A percentile compares a stretch with the other conserved stretches of the same genome.
Conservation (phyloP, 2,797 vertebrate species). For the Ceyx erithaca region DNA sequence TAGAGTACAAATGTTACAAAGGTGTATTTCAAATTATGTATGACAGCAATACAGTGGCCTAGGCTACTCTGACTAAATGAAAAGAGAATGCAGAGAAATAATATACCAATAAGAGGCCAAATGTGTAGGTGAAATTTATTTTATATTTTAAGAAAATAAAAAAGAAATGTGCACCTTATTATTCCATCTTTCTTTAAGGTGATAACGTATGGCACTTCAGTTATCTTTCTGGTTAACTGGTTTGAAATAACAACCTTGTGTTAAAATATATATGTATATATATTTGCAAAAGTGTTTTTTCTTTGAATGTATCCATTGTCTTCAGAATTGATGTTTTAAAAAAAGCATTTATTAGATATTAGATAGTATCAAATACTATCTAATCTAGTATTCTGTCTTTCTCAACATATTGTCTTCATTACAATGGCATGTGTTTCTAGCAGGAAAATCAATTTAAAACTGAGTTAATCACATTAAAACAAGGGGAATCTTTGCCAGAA, state of each 20-base stretch:
- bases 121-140: not conserved
- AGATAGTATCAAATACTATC: no score
- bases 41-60: not conserved
- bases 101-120: not conserved
- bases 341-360: not conserved
- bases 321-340: not conserved
- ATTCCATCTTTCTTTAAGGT: not conserved
- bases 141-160: not conserved
- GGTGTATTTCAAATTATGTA: slow-evolving; percentile 55
- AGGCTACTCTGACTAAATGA: not conserved
- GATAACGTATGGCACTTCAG: not conserved
- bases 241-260: not conserved
- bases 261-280: not conserved
- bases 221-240: not conserved
- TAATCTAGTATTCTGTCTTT: not conserved
- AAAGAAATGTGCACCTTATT: not conserved
- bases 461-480: not conserved
- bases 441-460: not conserved
- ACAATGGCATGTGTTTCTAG: rapidly evolving
- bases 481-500: not conserved
- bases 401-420: not conserved
- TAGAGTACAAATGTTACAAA: slow-evolving; percentile 64
- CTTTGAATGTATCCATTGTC: not conserved
- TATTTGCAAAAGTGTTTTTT: not conserved
- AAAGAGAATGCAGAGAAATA: slow-evolving; percentile 15